Evolutionary conservation across 2,888 invertebrate species (phyloP), one percentile per base, ranked within the genome.

Genomic region (Pseudococcus longispinus): DNA sequence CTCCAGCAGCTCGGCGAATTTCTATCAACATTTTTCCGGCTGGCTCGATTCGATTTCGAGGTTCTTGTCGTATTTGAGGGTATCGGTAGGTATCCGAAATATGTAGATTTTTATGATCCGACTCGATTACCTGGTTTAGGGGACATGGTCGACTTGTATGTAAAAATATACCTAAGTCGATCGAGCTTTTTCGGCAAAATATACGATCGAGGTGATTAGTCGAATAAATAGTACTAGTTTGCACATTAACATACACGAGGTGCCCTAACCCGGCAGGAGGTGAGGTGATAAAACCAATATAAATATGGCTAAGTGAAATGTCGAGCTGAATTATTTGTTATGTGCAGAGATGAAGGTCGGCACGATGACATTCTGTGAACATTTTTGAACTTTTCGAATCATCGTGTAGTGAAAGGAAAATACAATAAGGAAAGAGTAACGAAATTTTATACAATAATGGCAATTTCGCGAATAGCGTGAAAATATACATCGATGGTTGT

Each of bases 141-240:
- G 65, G 65, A 65, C 65, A 65, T 65, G 65, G 65, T 26, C 65
- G 65, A 65, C 65, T 0, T 65, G 65, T 65, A 65, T 65, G 65
- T 65, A 65, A 65, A 65, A 65, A 26, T 23, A 26, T 23, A 26
- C 23, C 3, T 11, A 11, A 26, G n/a, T 13, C 26, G 65, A 26
- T 13, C 3, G 65, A 65, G 26, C 26, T 65, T 65, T 65, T 65
- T 65, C 65, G 65, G 51, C 51, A 26, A 26, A 8, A 65, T 23
- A 60, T 15, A 65, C 65, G 13, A 65, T 65, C 65, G 65, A 65
- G 65, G 65, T 26, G 65, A 65, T 65, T 65, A 26, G 51, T 51
- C 51, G n/a, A n/a, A 51, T 46, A 46, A 11, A 13, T 2, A 8
- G n/a, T 51, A 3, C 51, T 51, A 51, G 51, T 51, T 51, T 51